These are phyloP conservation scores for Drosophila lowei DNA, from an alignment of 1,140 invertebrate species.

Conservation along the genomic window DNA sequence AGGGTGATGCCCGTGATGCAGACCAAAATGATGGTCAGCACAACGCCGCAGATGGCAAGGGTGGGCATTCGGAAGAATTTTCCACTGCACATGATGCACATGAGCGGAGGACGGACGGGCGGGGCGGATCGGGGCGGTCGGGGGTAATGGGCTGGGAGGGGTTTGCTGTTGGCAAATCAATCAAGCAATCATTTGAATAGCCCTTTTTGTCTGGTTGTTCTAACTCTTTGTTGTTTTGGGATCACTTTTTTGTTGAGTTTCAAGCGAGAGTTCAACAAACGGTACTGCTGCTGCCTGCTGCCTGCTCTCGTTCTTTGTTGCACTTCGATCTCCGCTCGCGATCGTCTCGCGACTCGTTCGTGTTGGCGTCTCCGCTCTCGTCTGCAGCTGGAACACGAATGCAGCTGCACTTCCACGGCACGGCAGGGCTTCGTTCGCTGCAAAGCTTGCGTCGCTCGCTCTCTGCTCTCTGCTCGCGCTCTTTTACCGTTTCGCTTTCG, in stretches of 20 bases:
- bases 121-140: no score
- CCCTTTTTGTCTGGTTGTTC: no score
- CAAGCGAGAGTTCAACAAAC: conserved; percentile 13
- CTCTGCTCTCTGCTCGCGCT: neutral
- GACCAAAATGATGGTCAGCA: conserved; percentile 80
- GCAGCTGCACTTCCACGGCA: conserved; percentile 33
- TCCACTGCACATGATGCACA: conserved; percentile 71
- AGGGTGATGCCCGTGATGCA: conserved; percentile 82
- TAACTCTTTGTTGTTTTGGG: neutral
- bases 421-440: neutral
- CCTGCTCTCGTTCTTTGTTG: no score
- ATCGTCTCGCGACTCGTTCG: conserved; percentile 27
- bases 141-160: no score
- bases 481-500: conserved; percentile 19
- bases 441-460: neutral
- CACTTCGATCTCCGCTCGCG: neutral
- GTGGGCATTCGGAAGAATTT: conserved; percentile 82
- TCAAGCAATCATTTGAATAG: no score
- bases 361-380: conserved; percentile 29
- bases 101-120: conserved; percentile 2
- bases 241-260: neutral
- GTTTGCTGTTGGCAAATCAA: no score
- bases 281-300: conserved; percentile 1
- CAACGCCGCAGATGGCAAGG: conserved; percentile 78
- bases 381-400: conserved; percentile 70